Base-by-base conservation (phyloP, 2,113 vertebrate species). In the Mormyrus lacerda region DNA sequence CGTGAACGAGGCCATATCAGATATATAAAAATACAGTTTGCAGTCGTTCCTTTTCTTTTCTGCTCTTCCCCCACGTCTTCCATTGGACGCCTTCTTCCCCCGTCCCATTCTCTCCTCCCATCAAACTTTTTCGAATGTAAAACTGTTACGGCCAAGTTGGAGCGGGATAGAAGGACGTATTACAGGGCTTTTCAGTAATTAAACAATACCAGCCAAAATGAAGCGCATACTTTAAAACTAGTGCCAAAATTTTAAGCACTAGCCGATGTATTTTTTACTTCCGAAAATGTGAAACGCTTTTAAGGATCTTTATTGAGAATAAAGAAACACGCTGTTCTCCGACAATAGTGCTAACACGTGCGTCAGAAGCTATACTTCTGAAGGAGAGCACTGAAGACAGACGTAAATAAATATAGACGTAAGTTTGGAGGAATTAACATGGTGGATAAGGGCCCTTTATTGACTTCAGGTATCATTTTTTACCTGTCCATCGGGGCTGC, bases 401-500 rank as follows among this genome's bases (percentile, higher is more conserved):
- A n/a, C n/a, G n/a, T n/a, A n/a, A n/a, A 79, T 35, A 79, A 42
- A 79, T 19, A 19, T 39, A 42, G 73, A 79, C 35, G n/a, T 53
- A 69, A 24, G 42, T 69, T 69, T 31, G 13, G 82, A 13, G 13
- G 27, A 82, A 93, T 91, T 94, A 99, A 24, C 45, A 87, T 99
- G 98, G 97, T 97, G 90, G 98, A 99, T 93, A 96, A 97, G 91
- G 98, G 98, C 35, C 97, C 98, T 17, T 92, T 99, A 92, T 94
- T 99, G 89, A 98, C 98, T 21, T 98, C 97, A 3, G 96, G 97
- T 90, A 97, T 99, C n/a, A 98, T 99, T 92, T 99, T 99, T 93
- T 99, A 98, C 94, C 94, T 99, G 89, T 97, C 97, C 76, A 97
- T 99, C 85, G 98, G 98, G 42, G 98, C 97, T 1, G 97, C 98